Conservation (phyloP, 2,113 vertebrate species). For the Macroglossus sobrinus region DNA sequence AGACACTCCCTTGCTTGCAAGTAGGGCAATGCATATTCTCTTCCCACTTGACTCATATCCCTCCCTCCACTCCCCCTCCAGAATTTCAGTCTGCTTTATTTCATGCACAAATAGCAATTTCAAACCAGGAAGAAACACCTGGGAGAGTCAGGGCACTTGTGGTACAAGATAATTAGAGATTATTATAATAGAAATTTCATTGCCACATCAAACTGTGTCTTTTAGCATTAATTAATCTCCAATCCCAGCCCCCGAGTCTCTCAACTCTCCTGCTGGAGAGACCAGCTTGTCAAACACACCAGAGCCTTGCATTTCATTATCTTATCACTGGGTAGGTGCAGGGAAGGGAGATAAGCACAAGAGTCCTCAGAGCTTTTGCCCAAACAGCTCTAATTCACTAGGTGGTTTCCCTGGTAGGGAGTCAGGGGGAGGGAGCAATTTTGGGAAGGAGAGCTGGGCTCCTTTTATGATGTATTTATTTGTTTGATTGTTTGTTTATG, state of each 20-base stretch:
- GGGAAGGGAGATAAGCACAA: conserved; percentile 20
- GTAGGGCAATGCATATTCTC: fast-evolving
- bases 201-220: conserved; percentile 85
- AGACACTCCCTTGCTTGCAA: not conserved
- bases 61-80: not conserved
- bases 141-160: conserved; percentile 77
- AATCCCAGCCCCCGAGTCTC: conserved; percentile 78
- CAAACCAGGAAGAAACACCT: conserved; percentile 78
- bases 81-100: not conserved
- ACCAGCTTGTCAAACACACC: conserved; percentile 80
- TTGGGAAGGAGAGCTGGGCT: not conserved
- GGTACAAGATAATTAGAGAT: conserved; percentile 87
- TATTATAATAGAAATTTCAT: conserved; percentile 86
- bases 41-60: not conserved
- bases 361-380: not conserved
- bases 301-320: conserved; percentile 79
- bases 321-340: conserved; percentile 59
- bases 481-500: not conserved
- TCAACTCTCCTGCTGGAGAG: conserved; percentile 65
- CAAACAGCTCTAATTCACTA: not conserved
- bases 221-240: conserved; percentile 88
- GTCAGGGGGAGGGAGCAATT: not conserved
- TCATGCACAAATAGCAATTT: conserved; percentile 74
- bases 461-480: not conserved
- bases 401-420: not conserved